Base-by-base conservation (phyloP, 2,888 invertebrate genomes). In the Hydraecia micacea region DNA sequence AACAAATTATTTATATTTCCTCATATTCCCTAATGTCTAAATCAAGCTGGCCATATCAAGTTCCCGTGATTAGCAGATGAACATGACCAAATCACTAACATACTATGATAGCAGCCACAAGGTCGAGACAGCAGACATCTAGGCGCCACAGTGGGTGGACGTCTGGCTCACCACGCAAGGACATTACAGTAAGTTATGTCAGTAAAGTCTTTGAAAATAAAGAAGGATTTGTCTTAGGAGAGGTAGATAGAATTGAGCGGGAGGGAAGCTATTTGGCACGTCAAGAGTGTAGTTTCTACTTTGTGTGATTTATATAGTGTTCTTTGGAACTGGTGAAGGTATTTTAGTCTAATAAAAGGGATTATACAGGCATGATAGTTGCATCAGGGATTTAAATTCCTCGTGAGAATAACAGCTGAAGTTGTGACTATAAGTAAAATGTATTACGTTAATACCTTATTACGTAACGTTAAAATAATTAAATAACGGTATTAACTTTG, bases 81-180 rank as follows among this genome's bases (percentile, higher is more conserved):
- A 15, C 5, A 65, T 71, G 39, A 73, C 13, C 28, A 52, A 73
- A 71, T 49, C 15, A 25, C 52, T 74, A 42, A 39, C 62, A 39
- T 70, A 78, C 79, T 74, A 72, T 62, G 49, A 49, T 55, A 81
- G 39, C 67, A 36, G 46, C 36, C 58, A 52, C 90, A 91, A 91
- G 91, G 91, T 86, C 87, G 77, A 28, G 42, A 69, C 42, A 72
- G 58, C 74, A 91, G 91, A 91, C 91, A 76, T 58, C 36, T 15
- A 65, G 91, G 89, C 91, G 91, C 90, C 91, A 18, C 0, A 7
- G 81, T 83, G 74, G 86, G 79, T 73, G 79, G 81, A 70, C 68
- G 74, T 69, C 52, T 73, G 75, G 42, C n/a, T 46, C 69, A 70
- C 69, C 65, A 18, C 7, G 9, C 65, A 80, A 80, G 75, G 76